Percentiles rank a stretch among this genome's conserved stretches.
Conservation (phyloP, 2,888 invertebrate genomes). For the Dromius quadrimaculatus region DNA sequence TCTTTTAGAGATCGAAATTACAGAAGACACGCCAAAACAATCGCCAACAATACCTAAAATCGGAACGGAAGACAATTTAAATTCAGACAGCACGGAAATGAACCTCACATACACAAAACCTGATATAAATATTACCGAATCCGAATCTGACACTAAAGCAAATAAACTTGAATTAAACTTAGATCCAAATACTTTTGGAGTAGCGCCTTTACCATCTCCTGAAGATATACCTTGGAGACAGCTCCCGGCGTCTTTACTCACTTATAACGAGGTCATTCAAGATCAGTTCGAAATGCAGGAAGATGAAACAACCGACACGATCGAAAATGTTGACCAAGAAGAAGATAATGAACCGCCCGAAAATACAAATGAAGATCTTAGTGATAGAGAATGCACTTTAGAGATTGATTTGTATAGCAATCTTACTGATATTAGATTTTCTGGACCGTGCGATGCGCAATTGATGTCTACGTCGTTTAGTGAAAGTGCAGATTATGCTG, state of each 20-base stretch:
- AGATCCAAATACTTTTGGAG: slow-evolving; percentile 44
- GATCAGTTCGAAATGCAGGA: slow-evolving; percentile 45
- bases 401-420: slow-evolving; percentile 61
- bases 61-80: slow-evolving; percentile 5
- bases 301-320: slow-evolving; percentile 13
- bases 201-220: slow-evolving; percentile 65
- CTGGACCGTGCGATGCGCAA: slow-evolving; percentile 63
- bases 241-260: slow-evolving; percentile 60
- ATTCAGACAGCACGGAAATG: slow-evolving; percentile 18
- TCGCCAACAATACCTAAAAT: slow-evolving; percentile 7
- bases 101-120: slow-evolving; percentile 38
- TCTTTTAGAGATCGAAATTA: slow-evolving; percentile 40
- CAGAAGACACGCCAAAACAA: slow-evolving; percentile 30
- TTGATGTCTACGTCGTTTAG: slow-evolving; percentile 68
- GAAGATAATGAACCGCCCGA: slow-evolving; percentile 58
- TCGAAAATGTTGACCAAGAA: slow-evolving; percentile 57
- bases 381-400: slow-evolving; percentile 44
- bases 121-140: slow-evolving; percentile 26
- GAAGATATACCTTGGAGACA: slow-evolving; percentile 66
- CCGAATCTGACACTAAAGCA: slow-evolving; percentile 9
- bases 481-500: slow-evolving; percentile 67
- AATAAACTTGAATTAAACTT: slow-evolving; percentile 42
- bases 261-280: slow-evolving; percentile 55
- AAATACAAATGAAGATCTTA: slow-evolving; percentile 41
- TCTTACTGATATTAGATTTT: slow-evolving; percentile 65